Base-by-base conservation (phyloP, 2,113 vertebrate species). In the Triplophysa tibetana region DNA sequence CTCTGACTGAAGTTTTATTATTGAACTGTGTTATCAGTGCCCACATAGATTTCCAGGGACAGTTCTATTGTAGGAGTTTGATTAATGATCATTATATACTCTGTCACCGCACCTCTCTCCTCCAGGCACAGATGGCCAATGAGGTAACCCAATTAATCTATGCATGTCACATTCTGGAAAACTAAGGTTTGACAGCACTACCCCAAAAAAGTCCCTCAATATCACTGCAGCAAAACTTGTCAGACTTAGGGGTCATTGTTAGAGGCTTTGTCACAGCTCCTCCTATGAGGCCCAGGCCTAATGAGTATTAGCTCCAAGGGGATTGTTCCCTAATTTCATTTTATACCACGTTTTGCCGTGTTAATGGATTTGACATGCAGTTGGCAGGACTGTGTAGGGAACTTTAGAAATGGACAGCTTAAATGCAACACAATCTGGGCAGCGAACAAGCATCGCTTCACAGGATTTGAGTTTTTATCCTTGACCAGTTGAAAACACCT, bases 401-500 rank as follows among this genome's bases (percentile, higher is more conserved):
- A 56, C 8, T 61, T 24, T 21, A 50, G 54, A 79, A 56, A 9
- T 9, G 43, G 73, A 19, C 65, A 19, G 21, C 62, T 68, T 8
- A 17, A 17, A 54, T 41, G 52, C 41, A 62, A 11, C 23, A 62
- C 21, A 13, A 16, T 23, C 29, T 62, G 26, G 24, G 33, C 33
- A 58, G 13, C 19, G 76, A 82, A 61, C 8, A 38, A 21, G 48
- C 8, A 12, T 38, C 24, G 50, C 61, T 45, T 21, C 61, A 41
- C 38, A 38, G 54, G 77, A 76, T 63, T 75, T 64, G 19, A 50
- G 38, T 62, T 64, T 83, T 75, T 26, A 79, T 79, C 70, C 63
- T 66, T 38, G 29, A 14, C 80, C 79, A 86, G 78, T 81, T 82
- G 76, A 82, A 77, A 68, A 54, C 79, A 83, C 81, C 70, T 82